Base-by-base conservation (phyloP, 2,888 invertebrate species). In the Ypsolopha sequella region DNA sequence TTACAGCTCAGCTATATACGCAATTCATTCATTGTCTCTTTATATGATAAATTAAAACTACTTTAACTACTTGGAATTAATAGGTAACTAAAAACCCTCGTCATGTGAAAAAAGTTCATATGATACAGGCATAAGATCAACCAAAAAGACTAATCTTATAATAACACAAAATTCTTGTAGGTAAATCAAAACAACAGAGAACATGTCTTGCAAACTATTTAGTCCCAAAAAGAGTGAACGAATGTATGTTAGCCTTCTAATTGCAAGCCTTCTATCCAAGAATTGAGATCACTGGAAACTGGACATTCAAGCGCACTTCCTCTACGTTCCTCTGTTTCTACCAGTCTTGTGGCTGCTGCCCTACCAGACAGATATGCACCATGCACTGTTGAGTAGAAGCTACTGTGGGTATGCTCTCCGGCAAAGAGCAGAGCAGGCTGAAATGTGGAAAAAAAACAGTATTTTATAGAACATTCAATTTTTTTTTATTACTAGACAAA, bases 381-480 rank as follows among this genome's bases (percentile, higher is more conserved):
- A 73, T 98, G 97, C 38, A 95, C 96, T 1, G 97, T 98, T 48
- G 97, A 97, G 79, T 97, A 98, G 76, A 96, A 97, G 73, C 91
- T 94, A 69, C 94, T 93, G 87, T 98, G 97, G 44, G 97, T 97
- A 66, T 97, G 97, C 86, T 98, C 98, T 54, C 98, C 98, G 63
- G 97, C 97, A 87, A 98, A 98, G 68, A 95, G 82, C 62, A 96
- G 78, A 39, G 90, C 90, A 60, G 95, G 95, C 95, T 96, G 76
- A 57, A 88, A 86, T 11, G 8, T 14, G 13, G 36, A 9, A 44
- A 45, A 13, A 0, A 34, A 33, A 34, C 6, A 45, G 10, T 45
- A 8, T 43, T 43, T 7, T 6, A 7, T 1, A 39, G 2, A 3
- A 39, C 39, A 39, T 39, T 3, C 39, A 39, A 39, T n/a, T n/a